These are phyloP conservation scores for Drosophila robusta DNA, from an alignment of 2,888 invertebrate genomes.

Conservation along the genomic window DNA sequence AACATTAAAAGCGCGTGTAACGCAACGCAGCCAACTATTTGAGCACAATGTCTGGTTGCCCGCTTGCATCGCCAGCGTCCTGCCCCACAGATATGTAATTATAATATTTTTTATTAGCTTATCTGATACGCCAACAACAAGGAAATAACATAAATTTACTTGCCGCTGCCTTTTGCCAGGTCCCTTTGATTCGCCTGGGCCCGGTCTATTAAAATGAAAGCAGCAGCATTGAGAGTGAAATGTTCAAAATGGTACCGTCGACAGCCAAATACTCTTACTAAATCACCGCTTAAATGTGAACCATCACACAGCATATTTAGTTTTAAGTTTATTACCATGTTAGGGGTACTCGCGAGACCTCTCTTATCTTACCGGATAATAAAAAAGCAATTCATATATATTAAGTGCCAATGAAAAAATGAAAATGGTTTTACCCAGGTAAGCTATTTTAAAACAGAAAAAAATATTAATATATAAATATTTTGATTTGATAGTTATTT, in stretches of 20 bases:
- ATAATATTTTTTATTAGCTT: slow-evolving; percentile 85
- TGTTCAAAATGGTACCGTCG: too few relatives aligned
- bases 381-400: too few relatives aligned
- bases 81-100: slow-evolving; percentile 81
- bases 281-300: too few relatives aligned
- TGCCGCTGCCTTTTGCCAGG: slow-evolving; percentile 38
- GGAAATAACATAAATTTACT: slow-evolving; percentile 83
- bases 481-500: too few relatives aligned
- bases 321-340: too few relatives aligned
- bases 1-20: slow-evolving; percentile 58
- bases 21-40: slow-evolving; percentile 41
- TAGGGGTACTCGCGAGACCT: too few relatives aligned
- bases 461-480: too few relatives aligned
- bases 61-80: slow-evolving; percentile 44
- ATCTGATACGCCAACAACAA: slow-evolving; percentile 83
- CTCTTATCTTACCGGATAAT: too few relatives aligned
- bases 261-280: slow-evolving; percentile 25
- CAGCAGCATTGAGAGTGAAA: background rate
- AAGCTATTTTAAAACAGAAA: too few relatives aligned
- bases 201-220: slow-evolving; percentile 35
- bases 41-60: slow-evolving; percentile 28
- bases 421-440: too few relatives aligned
- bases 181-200: slow-evolving; percentile 58
- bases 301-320: too few relatives aligned
- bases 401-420: too few relatives aligned